phyloP scores from a whole-genome alignment of 2,888 invertebrate genomes.

The Epirrhoe alternata region DNA sequence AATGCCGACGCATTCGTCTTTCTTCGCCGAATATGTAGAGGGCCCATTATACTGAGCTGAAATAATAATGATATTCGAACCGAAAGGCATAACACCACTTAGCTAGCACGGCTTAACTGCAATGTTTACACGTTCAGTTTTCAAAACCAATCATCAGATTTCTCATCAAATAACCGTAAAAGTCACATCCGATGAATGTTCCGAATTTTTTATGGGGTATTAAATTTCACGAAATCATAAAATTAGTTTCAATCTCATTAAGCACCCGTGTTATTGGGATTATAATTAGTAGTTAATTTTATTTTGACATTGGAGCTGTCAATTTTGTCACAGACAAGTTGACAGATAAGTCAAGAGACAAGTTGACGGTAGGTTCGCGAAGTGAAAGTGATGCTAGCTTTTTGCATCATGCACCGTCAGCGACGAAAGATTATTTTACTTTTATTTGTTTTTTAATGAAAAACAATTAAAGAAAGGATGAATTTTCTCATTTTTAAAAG shows the following conservation, averaged over 20 bases:
- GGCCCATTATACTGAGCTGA: too few relatives aligned
- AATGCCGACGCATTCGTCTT: too few relatives aligned
- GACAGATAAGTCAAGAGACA: constrained; percentile 9
- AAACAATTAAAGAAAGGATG: too few relatives aligned
- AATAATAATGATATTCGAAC: too few relatives aligned
- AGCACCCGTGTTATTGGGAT: constrained; percentile 41
- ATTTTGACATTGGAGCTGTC: constrained; percentile 51
- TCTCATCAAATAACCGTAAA: constrained; percentile 19
- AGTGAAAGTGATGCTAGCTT: too few relatives aligned
- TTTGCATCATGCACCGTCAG: too few relatives aligned
- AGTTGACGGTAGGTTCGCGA: too few relatives aligned
- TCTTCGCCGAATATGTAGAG: too few relatives aligned
- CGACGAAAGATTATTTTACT: too few relatives aligned
- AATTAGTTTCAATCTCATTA: constrained; percentile 50
- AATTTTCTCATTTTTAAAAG: too few relatives aligned
- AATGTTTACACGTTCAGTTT: not conserved
- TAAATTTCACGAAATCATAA: constrained; percentile 46
- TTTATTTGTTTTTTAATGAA: too few relatives aligned
- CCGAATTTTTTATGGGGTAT: constrained; percentile 45
- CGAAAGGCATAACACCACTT: too few relatives aligned
- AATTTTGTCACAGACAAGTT: constrained; percentile 48
- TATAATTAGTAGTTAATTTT: constrained; percentile 50
- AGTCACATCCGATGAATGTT: constrained; percentile 34
- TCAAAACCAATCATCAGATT: not conserved
- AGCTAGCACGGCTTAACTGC: not conserved